These are phyloP conservation scores for Euzetes globulus DNA, from an alignment of 2,888 invertebrate species.

Conservation along the genomic window DNA sequence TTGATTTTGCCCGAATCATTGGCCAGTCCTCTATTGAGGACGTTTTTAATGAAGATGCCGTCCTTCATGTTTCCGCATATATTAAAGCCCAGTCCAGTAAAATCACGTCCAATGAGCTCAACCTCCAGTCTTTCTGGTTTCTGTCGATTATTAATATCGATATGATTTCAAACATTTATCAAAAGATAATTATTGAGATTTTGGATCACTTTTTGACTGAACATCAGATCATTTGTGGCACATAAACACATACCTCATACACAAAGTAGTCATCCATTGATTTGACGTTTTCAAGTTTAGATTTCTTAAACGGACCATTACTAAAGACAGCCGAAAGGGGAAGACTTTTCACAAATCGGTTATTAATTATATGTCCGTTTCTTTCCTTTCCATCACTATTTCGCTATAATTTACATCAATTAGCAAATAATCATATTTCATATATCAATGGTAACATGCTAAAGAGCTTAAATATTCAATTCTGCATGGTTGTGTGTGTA, in stretches of 20 bases:
- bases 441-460: no score
- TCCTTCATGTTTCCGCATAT: constrained; percentile 84
- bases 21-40: constrained; percentile 77
- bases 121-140: constrained; percentile 25
- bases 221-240: background rate
- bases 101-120: constrained; percentile 45
- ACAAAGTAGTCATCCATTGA: constrained; percentile 55
- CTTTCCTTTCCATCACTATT: background rate
- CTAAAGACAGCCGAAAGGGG: constrained; percentile 28
- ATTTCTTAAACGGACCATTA: constrained; percentile 2
- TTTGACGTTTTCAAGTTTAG: background rate
- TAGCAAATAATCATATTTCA: background rate
- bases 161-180: background rate
- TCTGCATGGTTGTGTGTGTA: no score
- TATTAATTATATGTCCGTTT: constrained; percentile 1
- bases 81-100: constrained; percentile 77
- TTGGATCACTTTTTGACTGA: background rate
- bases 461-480: no score
- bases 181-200: background rate
- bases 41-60: constrained; percentile 78
- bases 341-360: constrained; percentile 18
- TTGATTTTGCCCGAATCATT: constrained; percentile 71
- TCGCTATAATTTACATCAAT: background rate
- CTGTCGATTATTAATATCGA: background rate
- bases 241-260: constrained; percentile 49